These are phyloP conservation scores for Blomia tropicalis DNA, from an alignment of 2,888 invertebrate species.

Conservation along the genomic window DNA sequence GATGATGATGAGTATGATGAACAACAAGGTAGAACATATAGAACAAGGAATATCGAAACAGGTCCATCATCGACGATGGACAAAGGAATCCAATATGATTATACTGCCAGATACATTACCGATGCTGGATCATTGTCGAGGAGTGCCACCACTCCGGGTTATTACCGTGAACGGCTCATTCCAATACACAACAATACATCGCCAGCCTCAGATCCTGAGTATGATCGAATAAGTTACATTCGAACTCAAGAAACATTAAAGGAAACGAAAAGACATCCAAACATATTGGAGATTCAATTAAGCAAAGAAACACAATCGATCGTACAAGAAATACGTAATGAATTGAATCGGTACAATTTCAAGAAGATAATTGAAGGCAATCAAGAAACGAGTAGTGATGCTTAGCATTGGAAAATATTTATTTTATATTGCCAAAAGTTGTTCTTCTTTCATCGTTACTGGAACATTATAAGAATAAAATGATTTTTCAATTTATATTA, in stretches of 20 bases:
- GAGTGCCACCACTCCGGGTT: neutral
- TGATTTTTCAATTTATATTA: no score
- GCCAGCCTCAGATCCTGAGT: neutral
- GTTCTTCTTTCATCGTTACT: no score
- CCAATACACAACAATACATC: neutral
- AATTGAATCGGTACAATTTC: constrained; percentile 5
- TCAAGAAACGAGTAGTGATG: neutral
- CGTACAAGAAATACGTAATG: constrained; percentile 9
- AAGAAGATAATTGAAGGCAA: neutral
- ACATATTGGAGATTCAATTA: constrained; percentile 5
- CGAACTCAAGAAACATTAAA: constrained; percentile 1
- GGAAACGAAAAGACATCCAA: constrained; percentile 8
- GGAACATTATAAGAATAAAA: no score
- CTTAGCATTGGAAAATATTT: no score
- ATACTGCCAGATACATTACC: neutral
- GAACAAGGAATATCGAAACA: neutral
- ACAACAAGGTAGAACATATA: neutral
- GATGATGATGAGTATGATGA: neutral
- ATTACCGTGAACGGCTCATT: neutral
- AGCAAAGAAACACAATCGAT: constrained; percentile 19
- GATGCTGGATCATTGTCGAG: no score
- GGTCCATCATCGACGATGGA: neutral
- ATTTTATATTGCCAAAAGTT: no score
- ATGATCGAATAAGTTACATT: constrained; percentile 10
- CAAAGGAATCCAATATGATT: constrained; percentile 14